A percentile compares a stretch with the other conserved stretches of the same genome.
Conservation (phyloP, 1,140 invertebrate species). For the Drosophila rhopaloa region DNA sequence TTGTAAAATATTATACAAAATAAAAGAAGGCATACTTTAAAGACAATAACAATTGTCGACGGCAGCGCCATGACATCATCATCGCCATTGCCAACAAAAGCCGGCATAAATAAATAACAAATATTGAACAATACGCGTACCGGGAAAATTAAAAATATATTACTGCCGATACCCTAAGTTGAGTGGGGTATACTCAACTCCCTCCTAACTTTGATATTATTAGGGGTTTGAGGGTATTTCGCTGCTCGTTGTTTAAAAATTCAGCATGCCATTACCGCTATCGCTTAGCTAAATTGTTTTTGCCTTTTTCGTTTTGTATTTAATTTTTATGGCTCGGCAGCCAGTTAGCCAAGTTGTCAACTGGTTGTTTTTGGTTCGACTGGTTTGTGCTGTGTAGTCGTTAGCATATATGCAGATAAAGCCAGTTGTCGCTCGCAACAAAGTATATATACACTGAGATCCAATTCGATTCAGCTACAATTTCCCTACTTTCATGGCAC, state of each 20-base stretch:
- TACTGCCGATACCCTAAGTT: constrained; percentile 24
- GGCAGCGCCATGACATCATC: constrained; percentile 64
- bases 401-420: constrained; percentile 66
- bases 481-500: not conserved
- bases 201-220: too few relatives aligned
- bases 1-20: constrained; percentile 18
- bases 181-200: not conserved
- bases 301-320: constrained; percentile 13
- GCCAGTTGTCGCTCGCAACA: constrained; percentile 44
- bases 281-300: constrained; percentile 14
- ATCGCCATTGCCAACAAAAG: constrained; percentile 17
- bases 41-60: constrained; percentile 20
- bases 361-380: constrained; percentile 44
- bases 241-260: not conserved
- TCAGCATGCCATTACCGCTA: constrained; percentile 4
- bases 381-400: constrained; percentile 13
- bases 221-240: not conserved
- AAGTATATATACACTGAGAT: not conserved
- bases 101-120: constrained; percentile 52
- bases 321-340: constrained; percentile 52
- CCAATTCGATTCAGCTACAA: not conserved
- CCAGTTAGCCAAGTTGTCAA: constrained; percentile 75
- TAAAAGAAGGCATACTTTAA: constrained; percentile 20
- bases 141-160: constrained; percentile 62
- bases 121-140: constrained; percentile 66